A percentile compares a stretch with the other conserved stretches of the same genome.
phyloP scores from a whole-genome alignment of 2,888 invertebrate species.

The Campoplex capitator region DNA sequence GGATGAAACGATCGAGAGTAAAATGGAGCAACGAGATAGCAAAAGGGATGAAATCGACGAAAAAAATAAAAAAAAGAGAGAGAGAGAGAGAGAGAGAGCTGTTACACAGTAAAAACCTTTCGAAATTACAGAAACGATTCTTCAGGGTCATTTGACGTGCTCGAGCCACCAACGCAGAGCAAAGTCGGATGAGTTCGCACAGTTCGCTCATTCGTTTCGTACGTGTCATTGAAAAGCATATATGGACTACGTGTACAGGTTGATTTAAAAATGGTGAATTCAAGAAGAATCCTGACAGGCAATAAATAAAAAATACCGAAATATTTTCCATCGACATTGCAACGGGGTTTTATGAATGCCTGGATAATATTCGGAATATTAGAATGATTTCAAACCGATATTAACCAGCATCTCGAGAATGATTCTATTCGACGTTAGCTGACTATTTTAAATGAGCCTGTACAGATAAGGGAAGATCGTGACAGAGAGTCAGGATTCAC shows the following conservation, averaged over 20 bases:
- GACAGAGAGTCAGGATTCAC: slow-evolving; percentile 8
- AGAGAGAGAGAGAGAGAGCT: too few species aligned
- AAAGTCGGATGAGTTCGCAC: slow-evolving; percentile 34
- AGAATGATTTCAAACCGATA: not conserved
- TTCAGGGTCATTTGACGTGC: slow-evolving; percentile 28
- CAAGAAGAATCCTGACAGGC: not conserved
- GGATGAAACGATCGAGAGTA: not conserved
- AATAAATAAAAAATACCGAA: not conserved
- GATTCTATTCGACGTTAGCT: not conserved
- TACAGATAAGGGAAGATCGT: not conserved
- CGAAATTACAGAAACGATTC: slow-evolving; percentile 35
- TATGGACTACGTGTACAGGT: not conserved
- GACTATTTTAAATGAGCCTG: not conserved
- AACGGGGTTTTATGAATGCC: not conserved
- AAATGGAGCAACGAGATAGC: not conserved
- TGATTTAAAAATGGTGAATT: not conserved
- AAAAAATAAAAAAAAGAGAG: not conserved
- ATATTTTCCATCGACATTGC: not conserved
- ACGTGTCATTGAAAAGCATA: slow-evolving; percentile 8
- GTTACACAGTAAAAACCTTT: slow-evolving; percentile 7
- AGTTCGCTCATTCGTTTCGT: slow-evolving; percentile 30
- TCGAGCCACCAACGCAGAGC: slow-evolving; percentile 9
- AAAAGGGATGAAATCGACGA: not conserved
- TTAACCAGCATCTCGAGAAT: not conserved
- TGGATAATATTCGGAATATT: not conserved